These are phyloP conservation scores for Steinernema hermaphroditum DNA, from an alignment of 2,888 invertebrate genomes.

Conservation along the genomic window DNA sequence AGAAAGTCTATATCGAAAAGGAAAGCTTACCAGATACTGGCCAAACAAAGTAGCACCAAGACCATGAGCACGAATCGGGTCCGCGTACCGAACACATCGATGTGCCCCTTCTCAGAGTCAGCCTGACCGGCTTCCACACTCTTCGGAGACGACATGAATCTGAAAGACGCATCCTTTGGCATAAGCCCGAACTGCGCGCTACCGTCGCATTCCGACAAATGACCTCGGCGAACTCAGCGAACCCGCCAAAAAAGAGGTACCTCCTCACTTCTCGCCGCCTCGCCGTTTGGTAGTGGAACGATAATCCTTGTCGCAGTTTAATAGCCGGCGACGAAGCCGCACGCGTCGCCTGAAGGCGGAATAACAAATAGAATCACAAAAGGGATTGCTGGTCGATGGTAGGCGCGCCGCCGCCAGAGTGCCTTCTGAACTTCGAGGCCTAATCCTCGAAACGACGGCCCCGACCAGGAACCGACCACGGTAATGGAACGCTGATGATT, in stretches of 20 bases:
- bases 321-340: constrained; percentile 10
- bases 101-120: constrained; percentile 46
- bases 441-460: neutral
- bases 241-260: neutral
- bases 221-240: neutral
- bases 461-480: too few relatives aligned
- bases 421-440: constrained; percentile 14
- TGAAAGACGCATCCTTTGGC: neutral
- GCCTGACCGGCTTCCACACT: constrained; percentile 33
- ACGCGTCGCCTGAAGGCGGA: constrained; percentile 24
- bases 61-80: constrained; percentile 57
- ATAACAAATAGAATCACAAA: constrained; percentile 9
- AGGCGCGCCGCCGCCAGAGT: neutral
- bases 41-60: constrained; percentile 52
- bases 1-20: too few relatives aligned
- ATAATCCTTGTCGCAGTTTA: constrained; percentile 2
- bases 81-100: constrained; percentile 52
- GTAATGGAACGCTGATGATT: too few relatives aligned
- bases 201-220: neutral
- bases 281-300: constrained; percentile 4
- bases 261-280: neutral
- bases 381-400: neutral
- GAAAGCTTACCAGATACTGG: constrained; percentile 53
- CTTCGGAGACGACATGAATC: neutral
- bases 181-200: neutral